Conservation (phyloP, 2,888 invertebrate genomes). For the Lissocephala sabroskyi region DNA sequence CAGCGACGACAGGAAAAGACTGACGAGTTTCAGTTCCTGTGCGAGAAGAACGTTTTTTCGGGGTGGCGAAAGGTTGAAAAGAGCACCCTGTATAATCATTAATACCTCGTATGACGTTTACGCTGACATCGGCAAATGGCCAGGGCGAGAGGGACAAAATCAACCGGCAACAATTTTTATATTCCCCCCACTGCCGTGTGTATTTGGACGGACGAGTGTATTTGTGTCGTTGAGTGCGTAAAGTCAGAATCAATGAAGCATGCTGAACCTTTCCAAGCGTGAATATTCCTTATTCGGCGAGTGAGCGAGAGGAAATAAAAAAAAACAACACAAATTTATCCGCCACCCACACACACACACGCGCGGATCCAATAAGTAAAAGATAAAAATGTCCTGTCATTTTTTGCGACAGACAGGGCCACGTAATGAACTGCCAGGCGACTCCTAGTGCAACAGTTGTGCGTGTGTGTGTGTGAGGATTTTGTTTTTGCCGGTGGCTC, state of each 20-base stretch:
- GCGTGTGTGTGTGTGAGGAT: not conserved
- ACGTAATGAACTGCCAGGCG: conserved; percentile 26
- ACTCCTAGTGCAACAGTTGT: conserved; percentile 28
- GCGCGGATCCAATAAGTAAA: conserved; percentile 6
- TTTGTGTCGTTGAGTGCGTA: conserved; percentile 7
- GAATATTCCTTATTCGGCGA: conserved; percentile 26
- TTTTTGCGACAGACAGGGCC: conserved; percentile 12
- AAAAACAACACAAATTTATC: conserved; percentile 9
- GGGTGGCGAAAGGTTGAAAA: no score
- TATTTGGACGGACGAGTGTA: not conserved
- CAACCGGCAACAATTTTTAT: conserved; percentile 27
- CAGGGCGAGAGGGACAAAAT: conserved; percentile 30
- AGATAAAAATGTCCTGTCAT: conserved; percentile 31
- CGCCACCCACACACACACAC: no score
- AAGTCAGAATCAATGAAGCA: conserved; percentile 57
- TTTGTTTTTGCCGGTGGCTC: not conserved
- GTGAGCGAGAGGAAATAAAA: conserved; percentile 15
- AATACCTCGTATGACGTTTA: conserved; percentile 44
- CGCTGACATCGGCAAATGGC: conserved; percentile 45
- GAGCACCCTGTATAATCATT: conserved; percentile 26
- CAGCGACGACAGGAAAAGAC: no score
- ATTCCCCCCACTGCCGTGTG: no score
- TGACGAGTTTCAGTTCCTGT: no score
- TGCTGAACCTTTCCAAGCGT: conserved; percentile 49
- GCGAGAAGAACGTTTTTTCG: no score